phyloP scores from a whole-genome alignment of 2,888 invertebrate genomes.

The Pseudanteris insignis region DNA sequence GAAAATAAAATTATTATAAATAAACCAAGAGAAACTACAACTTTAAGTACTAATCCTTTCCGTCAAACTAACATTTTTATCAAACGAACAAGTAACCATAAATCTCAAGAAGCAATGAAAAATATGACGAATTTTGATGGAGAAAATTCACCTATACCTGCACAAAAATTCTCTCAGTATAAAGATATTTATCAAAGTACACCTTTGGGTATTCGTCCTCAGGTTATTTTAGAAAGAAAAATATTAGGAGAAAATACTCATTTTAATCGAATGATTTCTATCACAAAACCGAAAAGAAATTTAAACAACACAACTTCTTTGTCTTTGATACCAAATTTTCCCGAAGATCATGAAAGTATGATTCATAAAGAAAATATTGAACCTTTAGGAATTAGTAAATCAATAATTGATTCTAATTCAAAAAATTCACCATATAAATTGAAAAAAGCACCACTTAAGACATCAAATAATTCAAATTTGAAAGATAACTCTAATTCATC shows the following conservation, averaged over 20 bases:
- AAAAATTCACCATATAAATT: no score
- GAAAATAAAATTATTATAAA: background rate
- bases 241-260: background rate
- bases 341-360: no score
- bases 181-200: conserved; percentile 1
- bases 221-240: background rate
- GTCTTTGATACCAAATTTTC: no score
- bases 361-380: no score
- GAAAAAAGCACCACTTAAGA: no score
- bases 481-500: no score
- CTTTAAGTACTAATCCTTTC: background rate
- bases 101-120: background rate
- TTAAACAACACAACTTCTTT: no score
- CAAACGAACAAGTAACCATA: background rate
- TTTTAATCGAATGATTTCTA: background rate
- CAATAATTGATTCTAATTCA: no score
- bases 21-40: background rate
- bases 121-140: background rate
- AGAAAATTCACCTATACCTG: background rate
- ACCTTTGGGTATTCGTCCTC: background rate
- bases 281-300: no score
- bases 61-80: background rate
- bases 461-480: no score
- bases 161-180: background rate
- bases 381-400: no score